Evolutionary conservation across 2,113 vertebrate species (phyloP), one percentile per base, ranked within the genome.

Genomic region (Cochlearius cochlearius): DNA sequence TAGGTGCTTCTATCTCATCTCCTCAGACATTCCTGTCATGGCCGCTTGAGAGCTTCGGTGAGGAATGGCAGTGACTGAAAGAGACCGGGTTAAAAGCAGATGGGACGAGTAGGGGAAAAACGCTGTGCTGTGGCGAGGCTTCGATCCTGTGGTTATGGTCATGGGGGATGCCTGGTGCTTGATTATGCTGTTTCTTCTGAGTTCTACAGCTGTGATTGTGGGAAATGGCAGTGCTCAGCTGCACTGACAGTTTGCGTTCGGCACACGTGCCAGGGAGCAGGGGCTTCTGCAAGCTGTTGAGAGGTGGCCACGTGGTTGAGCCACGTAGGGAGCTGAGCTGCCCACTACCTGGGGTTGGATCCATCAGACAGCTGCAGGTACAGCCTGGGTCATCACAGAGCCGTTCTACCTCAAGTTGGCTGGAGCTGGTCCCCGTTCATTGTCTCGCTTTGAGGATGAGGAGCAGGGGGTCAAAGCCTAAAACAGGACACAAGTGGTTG

Each of bases 1-100:
- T 90, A 96, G 95, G 94, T 95, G 71, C 79, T 93, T 92, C 94
- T 92, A 30, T 81, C 90, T 95, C 89, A 45, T 90, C 72, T 97
- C 83, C 89, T 92, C 72, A 90, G 82, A 43, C 81, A 68, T 82
- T 91, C 80, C 62, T 89, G 43, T 86, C 73, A 76, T 7, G 15
- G 90, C 41, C 59, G 25, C 39, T 34, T 66, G 85, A 88, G 73
- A 68, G 77, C 81, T 82, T 91, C 3, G 8, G 69, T 47, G 69
- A 80, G 82, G 82, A 74, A 88, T 12, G 36, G 53, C 80, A 83
- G 80, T 41, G 68, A 36, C 71, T 71, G 94, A 50, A 56, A 83
- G 50, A 34, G 56, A 25, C 25, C 1, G 2, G 50, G 27, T 56
- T 56, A 73, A 85, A 90, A 71, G n/a, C 71, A 79, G 75, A 17